A percentile compares a stretch with the other conserved stretches of the same genome.
These are phyloP conservation scores for Rhinogobius similis DNA, from an alignment of 2,113 vertebrate genomes.

Conservation along the genomic window DNA sequence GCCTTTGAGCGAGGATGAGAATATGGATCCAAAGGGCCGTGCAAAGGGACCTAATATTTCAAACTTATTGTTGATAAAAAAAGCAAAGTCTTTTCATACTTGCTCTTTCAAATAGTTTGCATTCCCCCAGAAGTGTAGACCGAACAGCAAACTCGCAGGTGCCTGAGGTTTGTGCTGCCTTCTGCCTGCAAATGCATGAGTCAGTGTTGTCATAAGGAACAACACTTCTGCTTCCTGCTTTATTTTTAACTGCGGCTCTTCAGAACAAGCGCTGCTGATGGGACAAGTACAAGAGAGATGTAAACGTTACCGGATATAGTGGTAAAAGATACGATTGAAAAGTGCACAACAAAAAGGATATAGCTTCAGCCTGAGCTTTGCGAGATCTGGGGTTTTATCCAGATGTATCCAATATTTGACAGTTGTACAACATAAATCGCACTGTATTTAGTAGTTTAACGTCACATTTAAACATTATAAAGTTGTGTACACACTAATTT, in stretches of 20 bases:
- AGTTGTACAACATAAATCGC: too few relatives aligned
- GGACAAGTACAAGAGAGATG: not conserved
- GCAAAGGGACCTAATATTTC: too few relatives aligned
- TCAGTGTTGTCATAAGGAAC: not conserved
- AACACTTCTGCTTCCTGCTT: not conserved
- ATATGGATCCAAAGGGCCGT: not conserved
- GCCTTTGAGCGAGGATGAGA: not conserved
- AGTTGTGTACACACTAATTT: too few relatives aligned
- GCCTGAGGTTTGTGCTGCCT: not conserved
- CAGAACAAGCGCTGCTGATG: not conserved
- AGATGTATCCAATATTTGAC: too few relatives aligned
- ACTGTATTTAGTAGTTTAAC: too few relatives aligned
- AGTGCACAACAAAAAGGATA: not conserved
- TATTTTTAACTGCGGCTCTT: not conserved
- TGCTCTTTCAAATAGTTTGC: not conserved
- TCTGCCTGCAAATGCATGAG: not conserved
- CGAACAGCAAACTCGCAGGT: not conserved
- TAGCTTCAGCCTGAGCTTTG: too few relatives aligned
- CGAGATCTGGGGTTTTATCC: too few relatives aligned
- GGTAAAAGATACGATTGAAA: not conserved
- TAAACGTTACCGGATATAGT: too few relatives aligned
- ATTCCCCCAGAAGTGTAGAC: not conserved
- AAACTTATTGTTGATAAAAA: not conserved
- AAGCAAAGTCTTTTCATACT: not conserved
- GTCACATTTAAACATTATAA: too few relatives aligned